Evolutionary conservation across 2,797 vertebrate genomes (phyloP).

Genomic region (Pangasius macronema): DNA sequence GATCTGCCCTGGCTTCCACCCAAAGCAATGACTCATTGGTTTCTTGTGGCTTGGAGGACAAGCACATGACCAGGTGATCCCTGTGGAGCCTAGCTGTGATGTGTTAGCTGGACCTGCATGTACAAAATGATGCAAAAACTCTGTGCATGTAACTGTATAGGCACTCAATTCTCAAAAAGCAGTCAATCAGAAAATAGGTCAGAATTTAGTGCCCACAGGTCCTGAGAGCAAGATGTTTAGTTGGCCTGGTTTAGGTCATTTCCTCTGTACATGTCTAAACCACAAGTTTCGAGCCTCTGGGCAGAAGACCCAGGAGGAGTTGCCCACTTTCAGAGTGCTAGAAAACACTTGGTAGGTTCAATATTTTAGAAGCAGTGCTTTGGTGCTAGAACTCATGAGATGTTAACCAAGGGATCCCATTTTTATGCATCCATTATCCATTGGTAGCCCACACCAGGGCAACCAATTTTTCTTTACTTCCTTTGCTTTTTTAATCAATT

Average conservation of each 20-base stretch:
- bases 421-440: constrained; percentile 12
- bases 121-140: constrained; percentile 3
- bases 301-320: constrained; percentile 61
- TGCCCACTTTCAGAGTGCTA: constrained; percentile 56
- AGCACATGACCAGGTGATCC: constrained; percentile 50
- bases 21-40: constrained; percentile 54
- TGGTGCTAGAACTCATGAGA: neutral
- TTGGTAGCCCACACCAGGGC: neutral
- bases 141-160: neutral
- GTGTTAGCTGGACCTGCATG: constrained; percentile 25
- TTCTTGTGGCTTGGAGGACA: constrained; percentile 50
- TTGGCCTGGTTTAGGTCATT: constrained; percentile 73
- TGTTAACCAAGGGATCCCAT: neutral
- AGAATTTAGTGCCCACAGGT: constrained; percentile 62
- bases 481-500: neutral
- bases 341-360: constrained; percentile 27
- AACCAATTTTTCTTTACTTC: neutral
- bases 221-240: constrained; percentile 58
- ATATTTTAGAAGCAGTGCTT: constrained; percentile 31
- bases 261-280: constrained; percentile 61
- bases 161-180: constrained; percentile 50
- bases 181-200: constrained; percentile 67
- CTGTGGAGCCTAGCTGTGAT: constrained; percentile 40
- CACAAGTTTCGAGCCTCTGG: constrained; percentile 60
- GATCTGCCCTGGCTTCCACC: constrained; percentile 56